Conservation (phyloP, 2,797 vertebrate genomes). For the Columba guinea region DNA sequence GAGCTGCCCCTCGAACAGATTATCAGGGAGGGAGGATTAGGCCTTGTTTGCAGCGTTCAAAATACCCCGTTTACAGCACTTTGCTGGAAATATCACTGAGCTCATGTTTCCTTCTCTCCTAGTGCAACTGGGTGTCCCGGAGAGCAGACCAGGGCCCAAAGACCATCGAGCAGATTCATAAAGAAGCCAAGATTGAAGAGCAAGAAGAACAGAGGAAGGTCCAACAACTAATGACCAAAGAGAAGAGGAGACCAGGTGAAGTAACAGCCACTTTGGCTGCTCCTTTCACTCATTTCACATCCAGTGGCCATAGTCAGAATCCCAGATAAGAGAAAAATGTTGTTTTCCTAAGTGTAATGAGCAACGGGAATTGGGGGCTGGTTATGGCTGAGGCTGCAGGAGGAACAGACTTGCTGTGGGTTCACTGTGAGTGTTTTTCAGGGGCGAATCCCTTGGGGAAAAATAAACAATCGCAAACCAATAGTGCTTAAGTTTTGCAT, state of each 20-base stretch:
- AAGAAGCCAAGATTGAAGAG: conserved; percentile 98
- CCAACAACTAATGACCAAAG: conserved; percentile 96
- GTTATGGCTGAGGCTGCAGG: neutral
- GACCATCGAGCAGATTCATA: conserved; percentile 99
- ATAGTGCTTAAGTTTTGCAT: neutral
- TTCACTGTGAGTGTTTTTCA: neutral
- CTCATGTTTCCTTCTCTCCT: neutral
- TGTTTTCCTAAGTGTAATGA: neutral
- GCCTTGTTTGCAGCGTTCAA: accelerated
- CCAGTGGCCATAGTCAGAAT: neutral
- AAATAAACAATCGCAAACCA: neutral
- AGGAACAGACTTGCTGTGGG: neutral
- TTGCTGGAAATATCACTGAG: neutral
- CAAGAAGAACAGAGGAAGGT: conserved; percentile 98
- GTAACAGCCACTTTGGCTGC: neutral
- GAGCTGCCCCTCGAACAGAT: neutral
- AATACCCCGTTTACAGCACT: accelerated
- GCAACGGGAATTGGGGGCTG: neutral
- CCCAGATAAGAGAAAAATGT: neutral
- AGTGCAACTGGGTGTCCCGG: conserved; percentile 97
- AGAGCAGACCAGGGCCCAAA: conserved; percentile 97
- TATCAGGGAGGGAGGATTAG: neutral
- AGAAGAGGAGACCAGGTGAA: conserved; percentile 91
- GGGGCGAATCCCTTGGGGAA: neutral
- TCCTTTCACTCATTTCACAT: neutral